Percentiles rank a stretch among this genome's conserved stretches.
phyloP scores from a whole-genome alignment of 2,797 vertebrate species.

The Bryconaethiops microstoma region DNA sequence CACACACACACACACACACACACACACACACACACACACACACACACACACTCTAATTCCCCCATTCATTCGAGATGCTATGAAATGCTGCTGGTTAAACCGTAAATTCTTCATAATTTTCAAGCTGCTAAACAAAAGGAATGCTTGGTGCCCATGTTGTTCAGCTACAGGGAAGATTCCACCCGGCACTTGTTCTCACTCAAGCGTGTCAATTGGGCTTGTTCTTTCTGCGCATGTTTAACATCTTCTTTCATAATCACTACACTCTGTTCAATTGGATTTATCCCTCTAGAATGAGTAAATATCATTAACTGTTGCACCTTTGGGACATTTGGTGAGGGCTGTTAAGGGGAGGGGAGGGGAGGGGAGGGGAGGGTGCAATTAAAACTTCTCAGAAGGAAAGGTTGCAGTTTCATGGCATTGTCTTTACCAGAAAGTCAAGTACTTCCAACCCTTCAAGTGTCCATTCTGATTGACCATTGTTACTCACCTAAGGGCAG shows the following conservation, averaged over 20 bases:
- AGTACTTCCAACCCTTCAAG: too few relatives aligned
- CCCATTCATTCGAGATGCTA: conserved; percentile 15
- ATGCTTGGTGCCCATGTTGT: too few relatives aligned
- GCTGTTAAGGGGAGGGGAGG: background rate
- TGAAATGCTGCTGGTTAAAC: conserved; percentile 25
- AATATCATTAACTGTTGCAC: background rate
- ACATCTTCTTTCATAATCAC: background rate
- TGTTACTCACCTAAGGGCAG: too few relatives aligned
- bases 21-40: background rate
- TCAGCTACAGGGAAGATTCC: background rate
- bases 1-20: background rate
- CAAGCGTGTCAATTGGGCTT: background rate
- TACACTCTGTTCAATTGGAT: background rate
- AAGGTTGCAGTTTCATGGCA: background rate
- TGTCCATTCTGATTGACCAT: too few relatives aligned
- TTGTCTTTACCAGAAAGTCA: too few relatives aligned
- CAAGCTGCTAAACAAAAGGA: conserved; percentile 12
- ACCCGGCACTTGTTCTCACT: background rate
- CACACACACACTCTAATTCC: background rate
- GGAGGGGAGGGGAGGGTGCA: background rate
- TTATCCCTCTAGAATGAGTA: background rate
- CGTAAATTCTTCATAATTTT: conserved; percentile 18
- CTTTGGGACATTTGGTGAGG: background rate
- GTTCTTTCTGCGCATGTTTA: background rate
- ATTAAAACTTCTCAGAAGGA: background rate